A percentile compares a stretch with the other conserved stretches of the same genome.
These are phyloP conservation scores for Masnerella sp. DNA, from an alignment of 2,888 invertebrate species.

Conservation along the genomic window DNA sequence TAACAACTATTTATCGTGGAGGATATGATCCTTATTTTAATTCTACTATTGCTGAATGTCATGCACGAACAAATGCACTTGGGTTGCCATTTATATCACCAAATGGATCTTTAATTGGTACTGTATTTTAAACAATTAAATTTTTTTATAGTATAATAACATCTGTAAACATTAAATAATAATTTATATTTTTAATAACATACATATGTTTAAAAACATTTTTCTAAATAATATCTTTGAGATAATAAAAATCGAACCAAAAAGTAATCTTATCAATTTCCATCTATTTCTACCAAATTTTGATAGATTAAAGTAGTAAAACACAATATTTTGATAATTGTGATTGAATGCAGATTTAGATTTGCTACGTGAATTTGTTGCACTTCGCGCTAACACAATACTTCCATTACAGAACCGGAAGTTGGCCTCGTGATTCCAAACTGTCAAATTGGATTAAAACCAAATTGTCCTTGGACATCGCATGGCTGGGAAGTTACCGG, in stretches of 20 bases:
- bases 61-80: slow-evolving; percentile 57
- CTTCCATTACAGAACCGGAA: slow-evolving; percentile 56
- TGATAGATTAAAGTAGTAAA: too few relatives aligned
- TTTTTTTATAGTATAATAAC: too few relatives aligned
- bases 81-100: slow-evolving; percentile 56
- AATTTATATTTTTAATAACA: neutral
- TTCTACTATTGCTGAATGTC: slow-evolving; percentile 55
- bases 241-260: too few relatives aligned
- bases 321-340: neutral
- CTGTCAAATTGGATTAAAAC: slow-evolving; percentile 59
- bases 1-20: slow-evolving; percentile 57
- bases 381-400: slow-evolving; percentile 27
- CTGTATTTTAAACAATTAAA: neutral
- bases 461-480: slow-evolving; percentile 59
- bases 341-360: slow-evolving; percentile 3
- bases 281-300: too few relatives aligned
- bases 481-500: slow-evolving; percentile 58
- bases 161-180: neutral
- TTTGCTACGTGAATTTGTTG: slow-evolving; percentile 1
- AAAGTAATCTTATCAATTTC: too few relatives aligned
- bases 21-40: slow-evolving; percentile 41
- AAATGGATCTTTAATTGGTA: slow-evolving; percentile 53
- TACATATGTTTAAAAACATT: too few relatives aligned
- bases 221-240: too few relatives aligned
- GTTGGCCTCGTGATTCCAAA: slow-evolving; percentile 57